phyloP scores from a whole-genome alignment of 2,888 invertebrate species.

The Lasioglossum leucozonium region DNA sequence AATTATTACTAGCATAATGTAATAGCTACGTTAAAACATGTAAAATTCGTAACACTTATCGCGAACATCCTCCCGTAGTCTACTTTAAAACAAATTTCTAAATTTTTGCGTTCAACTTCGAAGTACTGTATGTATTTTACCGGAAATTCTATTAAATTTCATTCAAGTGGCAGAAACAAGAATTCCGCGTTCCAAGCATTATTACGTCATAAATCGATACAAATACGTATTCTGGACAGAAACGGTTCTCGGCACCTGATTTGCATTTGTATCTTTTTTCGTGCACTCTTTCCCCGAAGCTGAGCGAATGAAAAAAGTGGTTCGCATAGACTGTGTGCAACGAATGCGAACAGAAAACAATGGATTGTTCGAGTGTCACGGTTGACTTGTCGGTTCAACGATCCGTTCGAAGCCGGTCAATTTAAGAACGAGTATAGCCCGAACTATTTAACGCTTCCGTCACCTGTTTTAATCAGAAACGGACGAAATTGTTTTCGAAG shows the following conservation, averaged over 20 bases:
- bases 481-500: background rate
- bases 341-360: constrained; percentile 69
- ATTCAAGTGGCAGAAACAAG: background rate
- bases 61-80: background rate
- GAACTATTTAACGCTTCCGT: constrained; percentile 3
- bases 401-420: constrained; percentile 66
- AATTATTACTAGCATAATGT: background rate
- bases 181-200: background rate
- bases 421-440: constrained; percentile 34
- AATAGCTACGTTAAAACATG: background rate
- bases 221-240: background rate
- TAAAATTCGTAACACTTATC: background rate
- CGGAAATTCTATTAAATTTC: constrained; percentile 9
- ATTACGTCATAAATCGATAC: constrained; percentile 8
- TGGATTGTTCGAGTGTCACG: constrained; percentile 66
- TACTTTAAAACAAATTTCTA: background rate
- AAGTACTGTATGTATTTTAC: background rate
- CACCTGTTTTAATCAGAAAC: constrained; percentile 40
- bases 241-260: constrained; percentile 11
- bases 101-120: constrained; percentile 11
- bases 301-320: constrained; percentile 15
- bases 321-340: constrained; percentile 21
- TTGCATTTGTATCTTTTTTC: constrained; percentile 23
- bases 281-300: background rate
- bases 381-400: constrained; percentile 73